Evolutionary conservation across 2,888 invertebrate species (phyloP).

Genomic region (Volucella bombylans): DNA sequence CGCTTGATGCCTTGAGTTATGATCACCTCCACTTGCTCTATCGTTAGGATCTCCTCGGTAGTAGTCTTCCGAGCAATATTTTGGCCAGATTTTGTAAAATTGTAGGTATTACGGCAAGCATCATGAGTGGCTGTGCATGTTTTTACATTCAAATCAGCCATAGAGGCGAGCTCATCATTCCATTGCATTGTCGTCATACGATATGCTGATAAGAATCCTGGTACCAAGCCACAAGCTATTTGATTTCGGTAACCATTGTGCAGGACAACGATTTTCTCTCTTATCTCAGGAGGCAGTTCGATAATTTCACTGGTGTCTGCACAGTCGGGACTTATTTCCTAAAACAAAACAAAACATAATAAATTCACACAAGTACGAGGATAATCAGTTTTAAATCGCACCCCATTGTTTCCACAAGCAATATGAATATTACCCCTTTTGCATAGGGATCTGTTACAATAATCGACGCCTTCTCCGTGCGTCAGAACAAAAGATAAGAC

Average conservation of each 20-base stretch:
- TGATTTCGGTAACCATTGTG: conserved; percentile 73
- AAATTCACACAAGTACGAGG: not conserved
- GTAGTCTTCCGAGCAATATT: conserved; percentile 61
- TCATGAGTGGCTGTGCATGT: conserved; percentile 70
- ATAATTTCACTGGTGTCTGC: conserved; percentile 41
- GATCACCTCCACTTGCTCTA: conserved; percentile 16
- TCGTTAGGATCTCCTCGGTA: not conserved
- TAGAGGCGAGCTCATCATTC: conserved; percentile 70
- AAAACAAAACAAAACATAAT: conserved; percentile 2
- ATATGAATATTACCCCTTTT: conserved; percentile 2
- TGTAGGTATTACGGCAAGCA: conserved; percentile 72
- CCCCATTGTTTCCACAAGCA: conserved; percentile 34
- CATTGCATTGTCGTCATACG: conserved; percentile 74
- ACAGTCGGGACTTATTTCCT: conserved; percentile 51
- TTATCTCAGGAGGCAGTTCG: conserved; percentile 43
- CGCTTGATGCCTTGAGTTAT: conserved; percentile 44
- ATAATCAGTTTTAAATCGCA: not conserved
- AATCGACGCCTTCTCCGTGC: not conserved
- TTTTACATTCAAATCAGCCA: conserved; percentile 74
- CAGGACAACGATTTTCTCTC: conserved; percentile 51
- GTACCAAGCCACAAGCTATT: conserved; percentile 67
- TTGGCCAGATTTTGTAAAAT: conserved; percentile 72
- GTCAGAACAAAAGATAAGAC: not conserved
- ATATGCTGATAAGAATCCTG: conserved; percentile 51
- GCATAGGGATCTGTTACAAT: conserved; percentile 26